phyloP scores from a whole-genome alignment of 2,113 vertebrate genomes.

The Jaculus jaculus region DNA sequence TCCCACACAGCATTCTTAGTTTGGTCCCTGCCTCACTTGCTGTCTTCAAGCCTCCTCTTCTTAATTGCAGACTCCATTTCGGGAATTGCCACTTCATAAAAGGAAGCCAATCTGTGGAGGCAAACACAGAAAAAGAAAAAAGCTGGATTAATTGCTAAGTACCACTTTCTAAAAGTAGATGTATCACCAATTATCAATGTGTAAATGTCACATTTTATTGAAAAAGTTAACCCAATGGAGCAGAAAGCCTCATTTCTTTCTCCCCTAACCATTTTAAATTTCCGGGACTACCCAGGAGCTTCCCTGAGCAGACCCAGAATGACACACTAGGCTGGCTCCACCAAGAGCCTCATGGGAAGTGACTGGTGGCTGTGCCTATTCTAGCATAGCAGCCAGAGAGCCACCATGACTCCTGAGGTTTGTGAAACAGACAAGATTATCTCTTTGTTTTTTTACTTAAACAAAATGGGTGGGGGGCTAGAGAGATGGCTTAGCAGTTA shows the following conservation, averaged over 20 bases:
- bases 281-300: not conserved
- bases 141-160: slow-evolving; percentile 4
- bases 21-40: slow-evolving; percentile 83
- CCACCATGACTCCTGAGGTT: not conserved
- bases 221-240: not conserved
- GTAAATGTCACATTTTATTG: not conserved
- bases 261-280: not conserved
- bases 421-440: not conserved
- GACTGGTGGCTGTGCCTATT: not conserved
- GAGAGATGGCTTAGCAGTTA: too few relatives aligned
- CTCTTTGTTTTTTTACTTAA: too few relatives aligned
- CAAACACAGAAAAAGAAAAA: not conserved
- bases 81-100: slow-evolving; percentile 93
- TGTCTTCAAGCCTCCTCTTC: slow-evolving; percentile 91
- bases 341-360: not conserved
- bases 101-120: slow-evolving; percentile 89
- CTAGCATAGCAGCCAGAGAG: not conserved
- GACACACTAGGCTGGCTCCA: not conserved
- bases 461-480: too few relatives aligned
- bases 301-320: not conserved
- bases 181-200: too few relatives aligned
- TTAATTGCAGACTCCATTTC: slow-evolving; percentile 93
- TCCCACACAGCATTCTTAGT: not conserved
- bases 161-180: too few relatives aligned
- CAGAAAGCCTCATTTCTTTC: not conserved